A percentile compares a stretch with the other conserved stretches of the same genome.
phyloP scores from a whole-genome alignment of 2,888 invertebrate species.

The Leptinotarsa rubiginosa region DNA sequence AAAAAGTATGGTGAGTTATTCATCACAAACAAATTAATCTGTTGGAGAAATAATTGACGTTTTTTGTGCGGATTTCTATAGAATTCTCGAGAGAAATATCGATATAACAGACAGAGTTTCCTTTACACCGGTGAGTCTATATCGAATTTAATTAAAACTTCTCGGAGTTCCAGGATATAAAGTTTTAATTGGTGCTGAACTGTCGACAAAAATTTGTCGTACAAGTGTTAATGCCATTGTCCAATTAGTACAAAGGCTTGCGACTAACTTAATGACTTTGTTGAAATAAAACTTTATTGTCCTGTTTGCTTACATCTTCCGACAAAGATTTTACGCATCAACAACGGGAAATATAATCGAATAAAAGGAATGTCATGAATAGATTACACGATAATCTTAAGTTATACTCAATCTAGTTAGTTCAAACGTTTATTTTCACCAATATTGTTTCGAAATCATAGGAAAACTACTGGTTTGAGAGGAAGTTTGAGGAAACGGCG shows the following conservation, averaged over 20 bases:
- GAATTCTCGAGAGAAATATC: background rate
- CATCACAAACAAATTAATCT: background rate
- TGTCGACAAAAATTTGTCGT: slow-evolving; percentile 38
- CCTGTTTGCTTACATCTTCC: slow-evolving; percentile 18
- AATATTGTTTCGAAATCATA: no score
- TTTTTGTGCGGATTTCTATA: slow-evolving; percentile 10
- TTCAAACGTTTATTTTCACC: no score
- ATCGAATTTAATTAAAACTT: slow-evolving; percentile 40
- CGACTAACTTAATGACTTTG: slow-evolving; percentile 30
- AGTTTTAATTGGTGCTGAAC: slow-evolving; percentile 41
- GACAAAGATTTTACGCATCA: background rate
- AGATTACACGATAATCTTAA: no score
- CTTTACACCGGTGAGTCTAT: slow-evolving; percentile 4
- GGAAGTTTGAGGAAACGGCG: no score
- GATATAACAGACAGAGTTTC: slow-evolving; percentile 7
- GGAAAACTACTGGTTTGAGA: no score
- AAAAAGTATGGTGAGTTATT: background rate
- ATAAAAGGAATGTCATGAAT: no score
- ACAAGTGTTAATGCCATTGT: slow-evolving; percentile 38
- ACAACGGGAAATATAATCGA: slow-evolving; percentile 4
- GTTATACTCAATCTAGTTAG: no score
- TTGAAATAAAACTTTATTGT: slow-evolving; percentile 37
- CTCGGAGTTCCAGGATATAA: slow-evolving; percentile 23
- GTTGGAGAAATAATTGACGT: slow-evolving; percentile 3
- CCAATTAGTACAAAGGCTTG: slow-evolving; percentile 29